phyloP scores from a whole-genome alignment of 2,888 invertebrate genomes.

The Pteria penguin region DNA sequence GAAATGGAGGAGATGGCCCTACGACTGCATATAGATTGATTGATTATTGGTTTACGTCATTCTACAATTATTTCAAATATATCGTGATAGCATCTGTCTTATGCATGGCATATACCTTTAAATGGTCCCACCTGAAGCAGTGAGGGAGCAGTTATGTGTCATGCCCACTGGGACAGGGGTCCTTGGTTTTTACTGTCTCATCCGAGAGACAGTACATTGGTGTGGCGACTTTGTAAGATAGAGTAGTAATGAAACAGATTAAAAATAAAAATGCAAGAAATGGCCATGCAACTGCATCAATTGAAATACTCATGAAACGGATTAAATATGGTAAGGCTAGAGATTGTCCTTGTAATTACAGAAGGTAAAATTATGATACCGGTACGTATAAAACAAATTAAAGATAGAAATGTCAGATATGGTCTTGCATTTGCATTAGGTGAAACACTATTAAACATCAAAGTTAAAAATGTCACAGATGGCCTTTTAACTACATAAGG shows the following conservation, averaged over 20 bases:
- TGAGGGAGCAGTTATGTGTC: too few relatives aligned
- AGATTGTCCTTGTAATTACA: neutral
- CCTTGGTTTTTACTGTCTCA: too few relatives aligned
- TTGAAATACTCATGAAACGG: neutral
- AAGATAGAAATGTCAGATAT: constrained; percentile 79
- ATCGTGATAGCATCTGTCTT: too few relatives aligned
- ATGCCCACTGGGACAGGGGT: too few relatives aligned
- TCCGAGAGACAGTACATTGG: too few relatives aligned
- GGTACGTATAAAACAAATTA: too few relatives aligned
- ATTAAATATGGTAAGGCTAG: neutral
- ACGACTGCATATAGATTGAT: constrained; percentile 40
- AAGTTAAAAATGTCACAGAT: neutral
- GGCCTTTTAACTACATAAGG: neutral
- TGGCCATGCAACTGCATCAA: neutral
- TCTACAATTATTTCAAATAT: too few relatives aligned
- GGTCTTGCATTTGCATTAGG: constrained; percentile 78
- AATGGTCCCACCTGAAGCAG: too few relatives aligned
- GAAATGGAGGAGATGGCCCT: neutral
- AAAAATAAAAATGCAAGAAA: neutral
- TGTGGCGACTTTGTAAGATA: too few relatives aligned
- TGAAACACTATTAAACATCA: constrained; percentile 29
- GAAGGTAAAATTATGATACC: neutral
- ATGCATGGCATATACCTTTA: too few relatives aligned
- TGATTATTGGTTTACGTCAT: too few relatives aligned
- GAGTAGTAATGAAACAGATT: too few relatives aligned